Conservation (phyloP, 2,113 vertebrate genomes). For the Lasiurus cinereus region DNA sequence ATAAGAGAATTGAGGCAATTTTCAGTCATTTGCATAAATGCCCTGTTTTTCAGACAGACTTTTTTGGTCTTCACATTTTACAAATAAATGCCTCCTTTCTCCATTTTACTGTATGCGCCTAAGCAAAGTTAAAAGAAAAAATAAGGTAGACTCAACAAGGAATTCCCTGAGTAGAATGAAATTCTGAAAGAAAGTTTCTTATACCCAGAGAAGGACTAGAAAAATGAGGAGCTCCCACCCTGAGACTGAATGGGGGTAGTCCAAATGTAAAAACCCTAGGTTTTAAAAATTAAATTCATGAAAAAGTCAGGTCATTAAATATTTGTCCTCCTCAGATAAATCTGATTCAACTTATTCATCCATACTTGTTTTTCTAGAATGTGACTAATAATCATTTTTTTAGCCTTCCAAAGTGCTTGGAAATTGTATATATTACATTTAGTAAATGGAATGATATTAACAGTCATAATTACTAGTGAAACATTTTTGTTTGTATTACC, state of each 20-base stretch:
- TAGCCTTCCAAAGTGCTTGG: slow-evolving; percentile 25
- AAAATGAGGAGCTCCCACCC: not conserved
- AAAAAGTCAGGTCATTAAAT: not conserved
- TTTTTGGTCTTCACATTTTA: not conserved
- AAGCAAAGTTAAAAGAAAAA: not conserved
- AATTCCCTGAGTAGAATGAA: not conserved
- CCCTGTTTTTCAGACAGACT: not conserved
- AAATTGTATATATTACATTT: slow-evolving; percentile 32
- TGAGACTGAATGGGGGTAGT: not conserved
- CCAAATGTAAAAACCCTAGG: not conserved
- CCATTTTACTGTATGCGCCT: not conserved
- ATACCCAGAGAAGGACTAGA: not conserved
- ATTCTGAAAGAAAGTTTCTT: not conserved
- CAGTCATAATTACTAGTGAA: not conserved
- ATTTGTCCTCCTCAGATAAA: not conserved
- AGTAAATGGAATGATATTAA: not conserved
- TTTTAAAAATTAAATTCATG: not conserved
- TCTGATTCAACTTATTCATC: not conserved
- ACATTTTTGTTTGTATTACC: not conserved
- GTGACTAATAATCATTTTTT: not conserved
- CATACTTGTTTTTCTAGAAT: not conserved
- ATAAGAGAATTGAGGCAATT: not conserved
- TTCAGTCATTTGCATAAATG: not conserved
- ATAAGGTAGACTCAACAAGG: not conserved
- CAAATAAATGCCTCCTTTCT: not conserved